Evolutionary conservation across 2,888 invertebrate species (phyloP).

Genomic region (Scaptomyza cyrtandrae): DNA sequence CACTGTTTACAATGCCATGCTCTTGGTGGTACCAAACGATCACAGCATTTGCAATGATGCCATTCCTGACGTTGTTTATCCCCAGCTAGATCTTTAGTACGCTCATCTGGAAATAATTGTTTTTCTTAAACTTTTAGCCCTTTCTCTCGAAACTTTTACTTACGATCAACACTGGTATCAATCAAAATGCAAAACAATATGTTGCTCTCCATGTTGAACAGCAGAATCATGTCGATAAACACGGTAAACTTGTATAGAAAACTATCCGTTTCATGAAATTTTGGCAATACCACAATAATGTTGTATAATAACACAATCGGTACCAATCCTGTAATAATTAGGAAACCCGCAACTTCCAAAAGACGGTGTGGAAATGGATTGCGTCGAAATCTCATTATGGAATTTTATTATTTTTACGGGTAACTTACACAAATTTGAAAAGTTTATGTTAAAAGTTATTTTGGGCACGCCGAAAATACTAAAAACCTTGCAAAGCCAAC

Average conservation of each 20-base stretch:
- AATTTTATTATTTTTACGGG: background rate
- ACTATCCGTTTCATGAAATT: slow-evolving; percentile 86
- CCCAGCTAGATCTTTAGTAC: background rate
- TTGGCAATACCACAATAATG: slow-evolving; percentile 90
- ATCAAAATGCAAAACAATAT: slow-evolving; percentile 90
- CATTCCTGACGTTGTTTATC: slow-evolving; percentile 84
- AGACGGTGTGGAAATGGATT: slow-evolving; percentile 16
- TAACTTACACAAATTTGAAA: background rate
- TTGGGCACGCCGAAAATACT: background rate
- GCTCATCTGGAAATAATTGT: background rate
- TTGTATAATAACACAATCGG: slow-evolving; percentile 77
- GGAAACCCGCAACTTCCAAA: slow-evolving; percentile 50
- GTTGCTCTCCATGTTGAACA: slow-evolving; percentile 91
- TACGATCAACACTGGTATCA: slow-evolving; percentile 90
- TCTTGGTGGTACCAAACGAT: slow-evolving; percentile 90
- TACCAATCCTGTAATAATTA: slow-evolving; percentile 65
- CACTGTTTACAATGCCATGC: slow-evolving; percentile 96
- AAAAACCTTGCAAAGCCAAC: too few relatives aligned
- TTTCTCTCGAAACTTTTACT: slow-evolving; percentile 48
- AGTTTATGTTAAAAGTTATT: background rate
- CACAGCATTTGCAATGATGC: slow-evolving; percentile 91
- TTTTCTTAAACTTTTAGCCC: background rate
- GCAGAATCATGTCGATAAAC: slow-evolving; percentile 88
- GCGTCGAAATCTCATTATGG: slow-evolving; percentile 44
- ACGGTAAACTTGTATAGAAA: slow-evolving; percentile 87